Evolutionary conservation across 2,888 invertebrate species (phyloP).

Genomic region (Cheiracanthium punctorium): DNA sequence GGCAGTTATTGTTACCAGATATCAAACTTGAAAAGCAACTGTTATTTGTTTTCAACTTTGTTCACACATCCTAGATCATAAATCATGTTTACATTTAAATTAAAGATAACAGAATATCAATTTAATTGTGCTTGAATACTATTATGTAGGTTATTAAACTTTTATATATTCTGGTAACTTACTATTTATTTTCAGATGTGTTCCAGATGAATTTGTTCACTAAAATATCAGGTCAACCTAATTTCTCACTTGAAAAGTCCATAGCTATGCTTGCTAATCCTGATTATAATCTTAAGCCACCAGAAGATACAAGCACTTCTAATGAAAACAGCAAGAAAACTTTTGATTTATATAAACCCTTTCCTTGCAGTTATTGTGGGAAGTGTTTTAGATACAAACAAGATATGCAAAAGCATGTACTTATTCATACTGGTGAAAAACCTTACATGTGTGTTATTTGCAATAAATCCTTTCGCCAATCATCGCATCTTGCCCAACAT

Average conservation of each 20-base stretch:
- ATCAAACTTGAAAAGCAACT: no score
- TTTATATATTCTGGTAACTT: no score
- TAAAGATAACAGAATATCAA: no score
- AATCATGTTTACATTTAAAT: no score
- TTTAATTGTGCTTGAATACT: no score
- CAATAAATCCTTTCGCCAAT: constrained; percentile 36
- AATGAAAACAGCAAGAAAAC: background rate
- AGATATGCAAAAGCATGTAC: constrained; percentile 33
- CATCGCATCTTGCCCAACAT: constrained; percentile 25
- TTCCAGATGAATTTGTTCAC: background rate
- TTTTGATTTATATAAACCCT: background rate
- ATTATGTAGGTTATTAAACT: no score
- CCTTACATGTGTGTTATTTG: constrained; percentile 21
- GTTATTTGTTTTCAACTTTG: no score
- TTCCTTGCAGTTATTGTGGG: constrained; percentile 23
- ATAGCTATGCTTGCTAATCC: background rate
- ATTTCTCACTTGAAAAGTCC: background rate
- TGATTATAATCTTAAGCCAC: background rate
- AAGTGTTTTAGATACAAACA: constrained; percentile 20
- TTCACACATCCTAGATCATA: no score
- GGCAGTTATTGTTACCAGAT: no score
- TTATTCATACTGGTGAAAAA: constrained; percentile 41
- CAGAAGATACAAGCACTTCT: background rate
- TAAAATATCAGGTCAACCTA: background rate
- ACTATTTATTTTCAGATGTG: background rate